These are phyloP conservation scores for Engystomops pustulosus DNA, from an alignment of 2,113 vertebrate genomes.

Conservation along the genomic window DNA sequence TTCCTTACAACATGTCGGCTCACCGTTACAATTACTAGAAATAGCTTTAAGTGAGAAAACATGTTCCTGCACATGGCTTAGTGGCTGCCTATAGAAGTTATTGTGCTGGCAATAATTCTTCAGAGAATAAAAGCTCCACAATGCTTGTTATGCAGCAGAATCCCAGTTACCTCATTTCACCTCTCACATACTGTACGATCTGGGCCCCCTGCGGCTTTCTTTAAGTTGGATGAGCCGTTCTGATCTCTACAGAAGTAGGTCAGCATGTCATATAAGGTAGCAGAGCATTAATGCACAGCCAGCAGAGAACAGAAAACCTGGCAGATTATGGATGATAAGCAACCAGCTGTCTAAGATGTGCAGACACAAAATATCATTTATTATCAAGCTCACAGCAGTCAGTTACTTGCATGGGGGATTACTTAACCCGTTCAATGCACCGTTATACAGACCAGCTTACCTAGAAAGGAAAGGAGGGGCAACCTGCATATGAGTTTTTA, in stretches of 20 bases:
- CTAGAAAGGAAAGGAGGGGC: neutral
- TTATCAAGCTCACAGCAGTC: conserved; percentile 52
- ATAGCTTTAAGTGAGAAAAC: conserved; percentile 44
- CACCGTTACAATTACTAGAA: conserved; percentile 4
- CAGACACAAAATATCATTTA: conserved; percentile 59
- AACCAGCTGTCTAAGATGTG: conserved; percentile 59
- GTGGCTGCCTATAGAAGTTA: conserved; percentile 37
- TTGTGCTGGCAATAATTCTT: conserved; percentile 31
- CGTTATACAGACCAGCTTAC: neutral
- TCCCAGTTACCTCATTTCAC: conserved; percentile 58
- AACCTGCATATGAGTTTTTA: conserved; percentile 1
- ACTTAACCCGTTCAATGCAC: conserved; percentile 37
- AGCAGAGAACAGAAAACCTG: conserved; percentile 58
- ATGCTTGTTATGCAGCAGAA: conserved; percentile 52
- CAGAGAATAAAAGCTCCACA: conserved; percentile 33
- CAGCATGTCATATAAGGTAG: conserved; percentile 60
- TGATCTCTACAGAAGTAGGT: conserved; percentile 59
- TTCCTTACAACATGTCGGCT: neutral
- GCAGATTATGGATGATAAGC: conserved; percentile 60
- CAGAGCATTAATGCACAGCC: conserved; percentile 58
- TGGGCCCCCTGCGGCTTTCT: conserved; percentile 58
- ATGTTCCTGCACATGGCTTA: conserved; percentile 5
- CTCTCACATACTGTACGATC: conserved; percentile 52
- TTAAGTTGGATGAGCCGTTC: conserved; percentile 60
- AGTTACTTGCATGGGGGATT: conserved; percentile 37